These are phyloP conservation scores for Promerops cafer DNA, from an alignment of 2,113 vertebrate species.

Conservation along the genomic window DNA sequence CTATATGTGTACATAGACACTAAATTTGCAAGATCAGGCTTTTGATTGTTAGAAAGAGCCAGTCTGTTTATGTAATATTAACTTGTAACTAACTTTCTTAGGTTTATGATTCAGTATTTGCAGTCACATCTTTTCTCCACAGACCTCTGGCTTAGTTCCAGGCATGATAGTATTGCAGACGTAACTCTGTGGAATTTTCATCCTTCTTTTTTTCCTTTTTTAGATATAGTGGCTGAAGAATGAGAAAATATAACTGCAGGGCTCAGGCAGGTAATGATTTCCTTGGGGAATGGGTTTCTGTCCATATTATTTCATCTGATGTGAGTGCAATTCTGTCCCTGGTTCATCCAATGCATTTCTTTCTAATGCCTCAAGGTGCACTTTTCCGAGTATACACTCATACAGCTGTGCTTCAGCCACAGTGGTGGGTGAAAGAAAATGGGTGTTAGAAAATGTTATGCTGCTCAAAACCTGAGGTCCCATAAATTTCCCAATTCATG, in stretches of 20 bases:
- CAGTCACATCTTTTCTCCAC: background rate
- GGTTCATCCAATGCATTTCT: background rate
- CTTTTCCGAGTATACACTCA: background rate
- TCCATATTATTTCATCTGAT: background rate
- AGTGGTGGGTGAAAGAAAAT: too few relatives aligned
- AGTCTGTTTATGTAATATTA: background rate
- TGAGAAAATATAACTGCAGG: background rate
- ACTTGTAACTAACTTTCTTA: background rate
- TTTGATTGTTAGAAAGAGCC: background rate
- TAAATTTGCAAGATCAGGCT: background rate
- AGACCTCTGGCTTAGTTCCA: background rate
- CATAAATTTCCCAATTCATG: background rate
- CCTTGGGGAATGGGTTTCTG: background rate
- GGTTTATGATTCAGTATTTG: background rate
- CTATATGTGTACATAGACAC: accelerated
- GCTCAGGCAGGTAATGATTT: background rate
- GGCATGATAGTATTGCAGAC: background rate
- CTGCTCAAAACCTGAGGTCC: background rate
- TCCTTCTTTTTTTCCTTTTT: background rate
- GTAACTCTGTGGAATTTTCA: background rate
- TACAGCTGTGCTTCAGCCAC: background rate
- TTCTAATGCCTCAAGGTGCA: background rate
- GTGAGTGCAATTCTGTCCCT: background rate
- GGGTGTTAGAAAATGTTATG: background rate
- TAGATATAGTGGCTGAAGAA: background rate